These are phyloP conservation scores for Clytia hemisphaerica DNA, from an alignment of 30 jellyfish, hydroid and myxozoan species.

Conservation along the genomic window DNA sequence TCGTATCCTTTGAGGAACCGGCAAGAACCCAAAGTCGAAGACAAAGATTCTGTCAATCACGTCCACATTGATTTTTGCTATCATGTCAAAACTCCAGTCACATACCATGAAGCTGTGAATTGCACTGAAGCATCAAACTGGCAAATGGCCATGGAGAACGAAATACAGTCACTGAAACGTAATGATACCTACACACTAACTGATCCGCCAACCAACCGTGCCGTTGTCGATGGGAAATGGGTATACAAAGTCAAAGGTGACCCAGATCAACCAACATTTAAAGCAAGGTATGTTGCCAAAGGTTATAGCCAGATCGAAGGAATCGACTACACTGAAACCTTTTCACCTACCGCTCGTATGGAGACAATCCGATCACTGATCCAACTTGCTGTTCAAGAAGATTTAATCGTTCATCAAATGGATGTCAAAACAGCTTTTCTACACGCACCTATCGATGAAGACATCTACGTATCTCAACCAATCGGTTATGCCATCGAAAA, in stretches of 20 bases:
- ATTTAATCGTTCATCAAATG: neutral
- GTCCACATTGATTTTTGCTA: no score
- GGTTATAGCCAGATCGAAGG: neutral
- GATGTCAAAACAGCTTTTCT: constrained; percentile 34
- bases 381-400: constrained; percentile 29
- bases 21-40: no score
- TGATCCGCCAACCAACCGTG: neutral
- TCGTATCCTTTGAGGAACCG: no score
- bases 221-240: constrained; percentile 2
- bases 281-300: neutral
- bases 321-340: constrained; percentile 2
- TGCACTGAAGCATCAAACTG: no score
- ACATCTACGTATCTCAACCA: constrained; percentile 30
- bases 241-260: neutral
- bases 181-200: constrained; percentile 5
- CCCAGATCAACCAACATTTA: neutral
- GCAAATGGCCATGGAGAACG: no score
- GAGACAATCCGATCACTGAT: constrained; percentile 26
- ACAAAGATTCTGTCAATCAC: no score
- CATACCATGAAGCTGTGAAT: no score
- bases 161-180: no score
- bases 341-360: constrained; percentile 38
- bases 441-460: constrained; percentile 34
- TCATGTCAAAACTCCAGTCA: no score
- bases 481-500: constrained; percentile 13